Base-by-base conservation (phyloP, 1,140 invertebrate species). In the Drosophila quadrilineata region DNA sequence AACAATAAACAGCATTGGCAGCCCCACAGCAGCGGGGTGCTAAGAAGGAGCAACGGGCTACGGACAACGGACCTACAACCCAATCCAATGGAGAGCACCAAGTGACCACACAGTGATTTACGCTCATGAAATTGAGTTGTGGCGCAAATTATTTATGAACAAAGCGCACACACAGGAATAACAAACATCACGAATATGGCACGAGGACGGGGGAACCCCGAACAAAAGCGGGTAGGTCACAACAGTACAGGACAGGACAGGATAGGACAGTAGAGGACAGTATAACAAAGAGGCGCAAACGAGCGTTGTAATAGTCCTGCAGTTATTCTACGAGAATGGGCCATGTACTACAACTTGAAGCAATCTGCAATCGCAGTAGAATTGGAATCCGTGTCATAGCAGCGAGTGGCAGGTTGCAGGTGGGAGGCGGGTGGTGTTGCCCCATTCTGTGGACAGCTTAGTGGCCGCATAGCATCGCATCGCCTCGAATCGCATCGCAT, bases 101-200 rank as follows among this genome's bases (percentile, higher is more conserved):
- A 77, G 73, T 77, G 79, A 85, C 79, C 77, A 65, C 79, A 77
- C 77, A 71, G 79, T 84, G 77, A 84, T 84, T 84, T 84, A 84
- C 79, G 77, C 79, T 77, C 79, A 84, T 85, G 77, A 84, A 84
- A 84, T 84, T 84, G 77, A 84, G 77, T 79, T 84, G 77, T 84
- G 77, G 79, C 50, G 77, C 73, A 84, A 84, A 84, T 84, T 84
- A 84, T 84, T 84, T 84, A 84, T 84, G 77, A 84, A 84, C 70
- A 85, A 85, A 85, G 70, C 73, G 60, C 65, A 73, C 77, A 82
- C 77, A 76, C 72, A 84, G 76, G 68, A 72, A 80, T 74, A 80
- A 80, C 71, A 80, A 80, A 65, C 75, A 21, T 10, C 35, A 38
- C 3, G 29, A 12, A n/a, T n/a, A n/a, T n/a, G n/a, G n/a, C n/a